Conservation (phyloP, 1,140 invertebrate genomes). For the Sitodiplosis mosellana region DNA sequence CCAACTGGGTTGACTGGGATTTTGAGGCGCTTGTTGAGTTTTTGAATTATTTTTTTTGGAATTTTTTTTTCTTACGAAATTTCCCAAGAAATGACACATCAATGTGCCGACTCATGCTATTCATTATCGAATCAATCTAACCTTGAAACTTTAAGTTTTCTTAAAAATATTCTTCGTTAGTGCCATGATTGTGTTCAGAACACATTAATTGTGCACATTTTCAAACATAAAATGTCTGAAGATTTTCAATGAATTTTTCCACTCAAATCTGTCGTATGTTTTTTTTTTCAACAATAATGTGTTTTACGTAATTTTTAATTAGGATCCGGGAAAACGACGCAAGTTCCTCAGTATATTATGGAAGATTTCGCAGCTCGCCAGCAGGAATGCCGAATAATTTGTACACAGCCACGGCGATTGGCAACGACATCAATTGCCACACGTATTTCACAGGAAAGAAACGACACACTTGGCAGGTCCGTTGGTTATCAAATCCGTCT, state of each 20-base stretch:
- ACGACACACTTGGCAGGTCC: constrained; percentile 68
- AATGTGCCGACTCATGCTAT: no score
- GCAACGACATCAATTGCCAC: constrained; percentile 74
- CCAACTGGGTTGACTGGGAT: neutral
- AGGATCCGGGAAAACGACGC: constrained; percentile 80
- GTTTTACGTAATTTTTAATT: no score
- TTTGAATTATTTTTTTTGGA: neutral
- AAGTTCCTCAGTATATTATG: constrained; percentile 78
- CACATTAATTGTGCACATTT: neutral
- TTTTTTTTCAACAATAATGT: constrained; percentile 60
- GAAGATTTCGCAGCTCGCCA: constrained; percentile 48
- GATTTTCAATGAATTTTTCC: no score
- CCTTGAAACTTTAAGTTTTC: no score
- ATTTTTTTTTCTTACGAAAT: no score
- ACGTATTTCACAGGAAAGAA: constrained; percentile 65
- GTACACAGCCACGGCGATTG: constrained; percentile 81
- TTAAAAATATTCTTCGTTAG: no score
- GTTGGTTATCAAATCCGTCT: constrained; percentile 86
- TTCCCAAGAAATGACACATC: no score
- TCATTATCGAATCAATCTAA: no score
- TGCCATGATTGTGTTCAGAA: no score
- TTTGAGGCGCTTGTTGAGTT: no score
- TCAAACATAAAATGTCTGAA: neutral
- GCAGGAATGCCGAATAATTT: constrained; percentile 66
- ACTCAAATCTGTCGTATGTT: constrained; percentile 16